phyloP scores from a whole-genome alignment of 2,888 invertebrate species.

The Pyrrhia umbra region DNA sequence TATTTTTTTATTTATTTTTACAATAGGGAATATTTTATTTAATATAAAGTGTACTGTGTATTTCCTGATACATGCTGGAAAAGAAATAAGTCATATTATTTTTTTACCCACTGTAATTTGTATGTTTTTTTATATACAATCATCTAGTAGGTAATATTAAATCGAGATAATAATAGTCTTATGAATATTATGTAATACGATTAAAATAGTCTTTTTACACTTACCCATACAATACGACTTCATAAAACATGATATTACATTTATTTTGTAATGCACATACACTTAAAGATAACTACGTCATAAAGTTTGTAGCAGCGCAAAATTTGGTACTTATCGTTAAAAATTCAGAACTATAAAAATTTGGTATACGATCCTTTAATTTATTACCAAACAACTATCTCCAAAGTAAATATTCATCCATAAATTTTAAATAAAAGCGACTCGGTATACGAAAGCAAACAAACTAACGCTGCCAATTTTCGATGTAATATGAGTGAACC shows the following conservation, averaged over 20 bases:
- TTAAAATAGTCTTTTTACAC: no score
- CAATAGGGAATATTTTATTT: neutral
- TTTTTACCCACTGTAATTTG: no score
- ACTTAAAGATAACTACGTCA: constrained; percentile 49
- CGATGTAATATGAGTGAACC: constrained; percentile 12
- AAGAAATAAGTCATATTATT: no score
- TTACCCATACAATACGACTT: no score
- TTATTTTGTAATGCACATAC: constrained; percentile 26
- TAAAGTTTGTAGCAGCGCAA: constrained; percentile 49
- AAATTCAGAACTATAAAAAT: constrained; percentile 53
- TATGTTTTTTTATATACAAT: no score
- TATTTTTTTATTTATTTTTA: neutral
- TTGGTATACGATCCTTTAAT: constrained; percentile 51
- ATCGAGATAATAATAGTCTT: no score
- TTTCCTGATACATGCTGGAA: no score
- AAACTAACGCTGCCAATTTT: constrained; percentile 16
- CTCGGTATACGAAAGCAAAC: constrained; percentile 3
- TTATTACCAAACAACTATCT: constrained; percentile 44
- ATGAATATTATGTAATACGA: no score
- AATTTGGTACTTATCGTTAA: constrained; percentile 55
- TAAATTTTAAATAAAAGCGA: constrained; percentile 49
- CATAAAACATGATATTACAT: constrained; percentile 13
- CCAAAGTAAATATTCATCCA: constrained; percentile 28
- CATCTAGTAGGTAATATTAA: no score
- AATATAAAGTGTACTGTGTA: neutral